A percentile compares a stretch with the other conserved stretches of the same genome.
These are phyloP conservation scores for Amblyopsis rosae DNA, from an alignment of 2,113 vertebrate species.

Conservation along the genomic window DNA sequence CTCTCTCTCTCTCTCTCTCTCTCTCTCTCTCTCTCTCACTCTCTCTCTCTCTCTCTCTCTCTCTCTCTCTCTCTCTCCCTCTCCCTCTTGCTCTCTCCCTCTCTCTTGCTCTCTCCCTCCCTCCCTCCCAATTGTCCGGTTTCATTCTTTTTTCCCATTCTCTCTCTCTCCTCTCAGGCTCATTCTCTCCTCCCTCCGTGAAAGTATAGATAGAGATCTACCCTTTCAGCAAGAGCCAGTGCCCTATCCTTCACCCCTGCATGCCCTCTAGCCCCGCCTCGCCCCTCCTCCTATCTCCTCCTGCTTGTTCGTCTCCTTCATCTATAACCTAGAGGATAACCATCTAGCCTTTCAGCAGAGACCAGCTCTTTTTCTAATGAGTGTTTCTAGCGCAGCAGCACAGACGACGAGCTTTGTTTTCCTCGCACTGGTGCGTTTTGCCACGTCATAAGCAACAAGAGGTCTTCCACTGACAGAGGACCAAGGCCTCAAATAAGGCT, in stretches of 20 bases:
- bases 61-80: background rate
- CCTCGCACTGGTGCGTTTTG: slow-evolving; percentile 23
- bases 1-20: too few relatives aligned
- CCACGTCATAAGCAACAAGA: slow-evolving; percentile 14
- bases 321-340: slow-evolving; percentile 55
- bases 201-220: slow-evolving; percentile 52
- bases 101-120: background rate
- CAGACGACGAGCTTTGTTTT: slow-evolving; percentile 57
- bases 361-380: slow-evolving; percentile 60
- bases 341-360: slow-evolving; percentile 66
- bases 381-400: slow-evolving; percentile 51
- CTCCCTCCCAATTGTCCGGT: slow-evolving; percentile 14
- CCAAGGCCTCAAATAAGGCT: slow-evolving; percentile 8
- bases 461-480: slow-evolving; percentile 13
- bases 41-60: background rate
- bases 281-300: slow-evolving; percentile 29
- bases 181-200: slow-evolving; percentile 14
- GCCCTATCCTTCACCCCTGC: slow-evolving; percentile 34
- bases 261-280: slow-evolving; percentile 31
- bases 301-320: slow-evolving; percentile 35
- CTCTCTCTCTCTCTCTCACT: background rate
- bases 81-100: slow-evolving; percentile 6
- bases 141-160: background rate
- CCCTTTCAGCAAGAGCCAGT: slow-evolving; percentile 51
- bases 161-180: slow-evolving; percentile 16